Evolutionary conservation across 2,797 vertebrate genomes (phyloP), one percentile per base, ranked within the genome.

Genomic region (Gymnocypris eckloni): DNA sequence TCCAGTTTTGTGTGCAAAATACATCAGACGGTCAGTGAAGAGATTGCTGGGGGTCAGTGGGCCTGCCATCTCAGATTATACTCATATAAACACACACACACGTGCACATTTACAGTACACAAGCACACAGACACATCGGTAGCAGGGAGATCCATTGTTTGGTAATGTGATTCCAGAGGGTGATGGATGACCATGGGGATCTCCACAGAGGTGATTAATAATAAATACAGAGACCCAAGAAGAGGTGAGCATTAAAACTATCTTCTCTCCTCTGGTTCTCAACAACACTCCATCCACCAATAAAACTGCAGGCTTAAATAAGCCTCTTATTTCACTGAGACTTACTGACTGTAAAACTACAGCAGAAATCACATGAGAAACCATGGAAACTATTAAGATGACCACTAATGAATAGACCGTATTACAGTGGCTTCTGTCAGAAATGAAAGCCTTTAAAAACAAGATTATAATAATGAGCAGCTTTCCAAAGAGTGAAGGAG

Each of bases 121-220:
- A 41, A 59, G 45, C 59, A 75, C 73, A 72, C 41, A 73, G 6
- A 41, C 56, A 22, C 10, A 50, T 43, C 79, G 76, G 70, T 88
- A 28, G 76, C 59, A 66, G n/a, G 52, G 61, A 22, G 54, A 89
- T 85, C 70, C 79, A 54, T 50, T 37, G 79, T 87, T 88, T 67
- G 76, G 71, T 87, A 72, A 88, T 89, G 16, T 86, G 84, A 89
- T 87, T 91, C 83, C 83, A 87, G 78, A 88, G 86, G 76, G 80
- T 89, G 83, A 79, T 79, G 54, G 88, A 85, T 87, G 72, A 85
- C 69, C 81, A 80, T 10, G 50, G 79, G 73, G 85, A 37, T 73
- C 15, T 50, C 84, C 77, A 77, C 41, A 83, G 37, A 45, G 86
- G 86, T 90, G 83, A 91, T 90, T 85, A 87, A 92, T 86, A 90